Evolutionary conservation across 2,113 vertebrate genomes (phyloP), one percentile per base, ranked within the genome.

Genomic region (Jaculus jaculus): DNA sequence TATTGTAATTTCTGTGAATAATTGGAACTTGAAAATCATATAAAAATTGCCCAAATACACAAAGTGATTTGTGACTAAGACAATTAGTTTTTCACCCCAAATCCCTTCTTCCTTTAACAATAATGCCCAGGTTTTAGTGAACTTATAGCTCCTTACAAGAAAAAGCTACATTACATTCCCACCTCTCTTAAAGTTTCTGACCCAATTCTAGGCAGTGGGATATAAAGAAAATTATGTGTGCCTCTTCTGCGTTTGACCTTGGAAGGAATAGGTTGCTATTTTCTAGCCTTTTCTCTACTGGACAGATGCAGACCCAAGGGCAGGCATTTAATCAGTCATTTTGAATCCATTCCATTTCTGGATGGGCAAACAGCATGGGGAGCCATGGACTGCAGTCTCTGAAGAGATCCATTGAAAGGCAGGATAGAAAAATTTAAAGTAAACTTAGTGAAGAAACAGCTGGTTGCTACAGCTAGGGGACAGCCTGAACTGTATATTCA

Each of bases 21-120:
- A 85, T 60, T 74, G 39, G 4, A 24, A 11, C 61, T 75, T 75
- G 58, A 87, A 58, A 79, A 58, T 58, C 26, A 82, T 24, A 66
- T 54, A 39, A 51, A 84, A 28, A 42, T 54, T 54, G 75, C 24
- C 58, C 24, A 79, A 65, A 85, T 30, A 79, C 26, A 71, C 28
- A 37, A 51, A 92, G n/a, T 81, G 16, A 69, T 72, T 82, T 93
- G 71, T 71, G 60, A 21, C 69, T 82, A 37, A 87, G 73, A 90
- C 51, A 73, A 15, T 28, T 68, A 26, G 20, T 69, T 74, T 20
- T 69, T 54, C 16, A 60, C n/a, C 66, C 24, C 28, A 90, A 84
- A 39, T 66, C 12, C 0, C 26, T 60, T 68, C 11, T 51, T 77
- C 17, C 60, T 88, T 81, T 42, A 82, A 69, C 60, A 39, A 34